Evolutionary conservation across 2,888 invertebrate genomes (phyloP), one percentile per base, ranked within the genome.

Genomic region (Ptilodon capucinus): DNA sequence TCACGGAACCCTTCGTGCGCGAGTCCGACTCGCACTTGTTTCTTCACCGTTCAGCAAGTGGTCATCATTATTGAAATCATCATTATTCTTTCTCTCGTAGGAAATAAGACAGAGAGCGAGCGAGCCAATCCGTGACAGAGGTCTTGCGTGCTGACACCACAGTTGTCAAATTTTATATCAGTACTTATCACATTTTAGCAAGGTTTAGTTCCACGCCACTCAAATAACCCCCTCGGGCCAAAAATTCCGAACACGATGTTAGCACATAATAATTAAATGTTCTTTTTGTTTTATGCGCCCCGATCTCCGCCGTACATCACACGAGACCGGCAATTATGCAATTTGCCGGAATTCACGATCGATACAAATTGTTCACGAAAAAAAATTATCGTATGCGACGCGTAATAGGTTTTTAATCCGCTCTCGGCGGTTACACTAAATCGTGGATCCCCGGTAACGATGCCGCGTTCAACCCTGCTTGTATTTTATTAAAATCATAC

Each of bases 381-480:
- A 76, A 74, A 60, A 36, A 38, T 19, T 19, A 38, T 38, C 14
- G n/a, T 35, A 23, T 7, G 3, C 25, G 32, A 32, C 32, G 35
- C 61, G 64, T 80, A 75, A 80, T 81, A 75, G 68, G 50, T 68
- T 74, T 74, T 74, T 79, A 75, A 79, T 77, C 76, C 76, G 64
- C 44, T 50, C 43, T 42, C 38, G 49, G 57, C 59, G 51, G 51
- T 58, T 46, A 39, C 30, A 32, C 41, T 38, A 46, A 54, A 47
- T 43, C 11, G 41, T 39, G 57, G n/a, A 58, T 58, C 44, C 42
- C 42, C 14, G 45, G 48, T 43, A 52, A 46, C 16, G 52, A 44
- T 5, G n/a, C 1, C n/a, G 48, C 25, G 25, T 64, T 64, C 32
- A 54, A 66, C 54, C 48, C 66, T 47, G 9, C 16, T 23, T 9